Evolutionary conservation across 1,140 invertebrate genomes (phyloP), one percentile per base, ranked within the genome.

Genomic region (Drosophila seguyi): DNA sequence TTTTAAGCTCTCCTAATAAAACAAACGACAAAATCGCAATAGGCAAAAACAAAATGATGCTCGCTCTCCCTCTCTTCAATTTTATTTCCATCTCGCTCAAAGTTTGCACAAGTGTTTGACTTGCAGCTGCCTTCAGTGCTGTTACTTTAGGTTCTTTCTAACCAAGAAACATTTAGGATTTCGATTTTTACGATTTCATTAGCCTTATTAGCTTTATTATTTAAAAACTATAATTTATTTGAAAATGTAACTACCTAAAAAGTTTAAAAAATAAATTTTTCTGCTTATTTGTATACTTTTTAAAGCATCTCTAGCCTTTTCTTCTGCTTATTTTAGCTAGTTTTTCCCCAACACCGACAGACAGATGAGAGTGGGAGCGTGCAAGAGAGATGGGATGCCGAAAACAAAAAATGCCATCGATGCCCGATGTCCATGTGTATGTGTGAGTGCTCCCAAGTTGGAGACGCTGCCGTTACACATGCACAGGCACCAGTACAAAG

Each of bases 381-480:
- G 18, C 11, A 16, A 13, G 27, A 20, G 44, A 48, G 44, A 55
- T 53, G 63, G 34, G 41, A 62, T 57, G 65, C 34, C 41, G 11
- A 31, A 56, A 66, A 60, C 41, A 16, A n/a, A 41, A 71, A 39
- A 69, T 22, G 10, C 16, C 27, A 48, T 76, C 56, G 73, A 76
- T 76, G 48, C 20, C 29, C 4, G 18, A 18, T 47, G 57, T n/a
- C 14, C 29, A 52, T 20, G 81, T 67, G 73, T 88, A 47, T 69
- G 65, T 56, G 61, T 60, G 63, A 31, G 58, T 50, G 59, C 38
- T 60, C 57, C 18, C 55, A 66, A 87, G 75, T 82, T 75, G 63
- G 79, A 87, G 83, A 71, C 29, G 58, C 44, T 80, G 71, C 56
- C 75, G 67, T 88, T 88, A 90, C 85, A 90, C 57, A 84, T 38